Percentiles rank a stretch among this genome's conserved stretches.
Evolutionary conservation across 92 coral and sea anemone genomes (phyloP).

Genomic region (Plumapathes pennacea): DNA sequence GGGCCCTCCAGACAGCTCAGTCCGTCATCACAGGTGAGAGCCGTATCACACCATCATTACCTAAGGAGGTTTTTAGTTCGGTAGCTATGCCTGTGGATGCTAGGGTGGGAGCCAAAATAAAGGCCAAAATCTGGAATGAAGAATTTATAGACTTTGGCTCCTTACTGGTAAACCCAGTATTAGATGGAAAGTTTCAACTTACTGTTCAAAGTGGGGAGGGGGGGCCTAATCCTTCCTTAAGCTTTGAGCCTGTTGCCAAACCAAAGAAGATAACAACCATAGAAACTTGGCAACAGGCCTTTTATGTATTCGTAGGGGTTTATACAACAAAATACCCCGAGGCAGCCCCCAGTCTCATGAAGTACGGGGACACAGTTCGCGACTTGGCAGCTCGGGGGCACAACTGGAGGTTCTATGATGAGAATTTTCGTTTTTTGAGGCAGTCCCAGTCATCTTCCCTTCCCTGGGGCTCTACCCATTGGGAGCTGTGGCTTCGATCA

Average conservation of each 20-base stretch:
- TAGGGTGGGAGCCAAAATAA: too few species aligned
- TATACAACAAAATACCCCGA: constrained; percentile 4
- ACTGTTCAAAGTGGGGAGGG: constrained; percentile 12
- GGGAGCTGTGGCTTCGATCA: constrained; percentile 43
- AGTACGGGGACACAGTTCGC: constrained; percentile 30
- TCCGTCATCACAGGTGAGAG: too few species aligned
- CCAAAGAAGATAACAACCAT: not conserved
- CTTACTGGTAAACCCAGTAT: constrained; percentile 7
- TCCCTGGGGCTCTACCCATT: constrained; percentile 34
- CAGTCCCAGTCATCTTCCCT: constrained; percentile 12
- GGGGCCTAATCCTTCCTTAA: constrained; percentile 9
- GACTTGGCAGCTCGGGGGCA: constrained; percentile 29
- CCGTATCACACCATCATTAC: too few species aligned
- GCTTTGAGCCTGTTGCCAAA: constrained; percentile 5
- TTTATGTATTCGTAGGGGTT: constrained; percentile 23
- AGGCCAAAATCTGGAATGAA: constrained; percentile 23
- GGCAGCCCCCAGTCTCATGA: constrained; percentile 40
- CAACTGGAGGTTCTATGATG: constrained; percentile 49
- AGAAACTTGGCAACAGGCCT: constrained; percentile 18
- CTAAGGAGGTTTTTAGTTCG: too few species aligned
- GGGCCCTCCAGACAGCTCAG: too few species aligned
- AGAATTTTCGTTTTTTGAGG: constrained; percentile 33
- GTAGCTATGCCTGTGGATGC: too few species aligned
- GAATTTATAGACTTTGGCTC: constrained; percentile 18
- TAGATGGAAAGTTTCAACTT: constrained; percentile 13